Conservation (phyloP, 2,888 invertebrate species). For the Tipula vernalis region DNA sequence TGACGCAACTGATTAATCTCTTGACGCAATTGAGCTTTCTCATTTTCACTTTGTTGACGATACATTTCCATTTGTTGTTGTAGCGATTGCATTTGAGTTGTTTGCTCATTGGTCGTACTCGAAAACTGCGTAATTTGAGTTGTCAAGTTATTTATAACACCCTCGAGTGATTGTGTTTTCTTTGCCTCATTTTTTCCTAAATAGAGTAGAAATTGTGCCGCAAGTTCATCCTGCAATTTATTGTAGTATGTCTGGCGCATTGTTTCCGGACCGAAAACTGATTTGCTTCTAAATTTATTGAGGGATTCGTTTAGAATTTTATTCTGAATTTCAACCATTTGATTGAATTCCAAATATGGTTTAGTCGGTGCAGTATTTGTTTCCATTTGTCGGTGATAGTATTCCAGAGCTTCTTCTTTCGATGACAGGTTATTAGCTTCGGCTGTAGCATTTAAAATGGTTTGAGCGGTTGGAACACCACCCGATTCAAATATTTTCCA, state of each 20-base stretch:
- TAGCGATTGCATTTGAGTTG: neutral
- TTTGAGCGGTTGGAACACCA: conserved; percentile 12
- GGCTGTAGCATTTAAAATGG: conserved; percentile 12
- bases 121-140: neutral
- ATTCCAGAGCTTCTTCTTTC: conserved; percentile 13
- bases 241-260: neutral
- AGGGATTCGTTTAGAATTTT: neutral
- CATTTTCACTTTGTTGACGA: neutral
- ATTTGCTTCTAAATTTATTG: neutral
- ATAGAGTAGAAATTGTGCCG: neutral
- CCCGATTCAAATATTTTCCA: conserved; percentile 10
- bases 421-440: conserved; percentile 11
- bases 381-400: neutral
- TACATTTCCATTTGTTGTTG: neutral
- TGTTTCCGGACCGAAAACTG: neutral
- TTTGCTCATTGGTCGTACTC: neutral
- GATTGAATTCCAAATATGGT: neutral
- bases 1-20: neutral
- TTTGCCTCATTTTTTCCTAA: neutral
- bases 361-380: neutral
- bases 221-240: neutral
- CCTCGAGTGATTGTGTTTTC: neutral
- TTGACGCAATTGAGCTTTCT: neutral
- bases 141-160: neutral
- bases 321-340: neutral